These are phyloP conservation scores for Epinephelus cyanopodus DNA, from an alignment of 2,113 vertebrate species.

Conservation along the genomic window DNA sequence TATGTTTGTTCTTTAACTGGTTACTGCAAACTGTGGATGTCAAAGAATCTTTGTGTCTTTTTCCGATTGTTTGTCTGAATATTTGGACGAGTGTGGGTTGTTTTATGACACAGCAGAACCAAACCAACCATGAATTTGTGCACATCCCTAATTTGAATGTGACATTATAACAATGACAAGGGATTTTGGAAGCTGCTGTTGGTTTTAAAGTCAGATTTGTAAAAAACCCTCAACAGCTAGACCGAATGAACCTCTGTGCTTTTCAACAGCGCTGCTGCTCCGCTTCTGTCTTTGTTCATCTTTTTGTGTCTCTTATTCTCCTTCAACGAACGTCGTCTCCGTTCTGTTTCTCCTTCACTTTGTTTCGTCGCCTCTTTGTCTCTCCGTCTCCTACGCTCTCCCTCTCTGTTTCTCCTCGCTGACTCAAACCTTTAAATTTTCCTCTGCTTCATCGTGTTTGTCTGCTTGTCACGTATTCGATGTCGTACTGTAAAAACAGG, in stretches of 20 bases:
- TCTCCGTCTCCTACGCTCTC: background rate
- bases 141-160: background rate
- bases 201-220: background rate
- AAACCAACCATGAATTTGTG: too few relatives aligned
- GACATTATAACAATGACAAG: background rate
- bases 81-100: too few relatives aligned
- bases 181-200: background rate
- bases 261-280: constrained; percentile 7
- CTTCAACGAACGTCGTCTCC: constrained; percentile 18
- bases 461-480: constrained; percentile 49
- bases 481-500: constrained; percentile 60
- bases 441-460: constrained; percentile 50
- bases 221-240: background rate
- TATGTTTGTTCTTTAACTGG: too few relatives aligned
- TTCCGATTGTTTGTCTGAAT: too few relatives aligned
- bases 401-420: background rate
- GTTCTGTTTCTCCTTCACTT: constrained; percentile 11
- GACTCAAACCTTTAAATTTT: constrained; percentile 54
- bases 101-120: too few relatives aligned
- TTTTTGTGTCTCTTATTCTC: constrained; percentile 2
- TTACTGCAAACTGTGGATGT: too few relatives aligned
- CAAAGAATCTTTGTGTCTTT: too few relatives aligned
- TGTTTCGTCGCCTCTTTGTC: constrained; percentile 18
- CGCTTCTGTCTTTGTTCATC: constrained; percentile 48
- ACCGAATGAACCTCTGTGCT: background rate